phyloP scores from a whole-genome alignment of 2,888 invertebrate genomes.

The Micropterix aruncella region DNA sequence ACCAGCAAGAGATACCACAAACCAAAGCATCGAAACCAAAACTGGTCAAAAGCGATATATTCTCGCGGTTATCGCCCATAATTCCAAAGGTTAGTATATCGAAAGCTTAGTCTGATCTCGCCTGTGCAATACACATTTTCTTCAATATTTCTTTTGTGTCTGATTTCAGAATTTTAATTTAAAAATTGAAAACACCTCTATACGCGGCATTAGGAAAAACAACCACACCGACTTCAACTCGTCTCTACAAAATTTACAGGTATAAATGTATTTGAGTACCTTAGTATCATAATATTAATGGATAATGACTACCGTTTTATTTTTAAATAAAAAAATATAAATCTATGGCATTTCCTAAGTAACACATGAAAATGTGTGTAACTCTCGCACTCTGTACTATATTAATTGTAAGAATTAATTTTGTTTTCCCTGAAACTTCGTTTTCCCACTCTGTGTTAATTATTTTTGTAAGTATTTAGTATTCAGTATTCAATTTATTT shows the following conservation, averaged over 20 bases:
- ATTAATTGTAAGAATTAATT: too few species aligned
- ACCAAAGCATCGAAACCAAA: conserved; percentile 5
- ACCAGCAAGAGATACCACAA: conserved; percentile 18
- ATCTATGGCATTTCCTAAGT: too few species aligned
- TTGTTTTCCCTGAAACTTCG: too few species aligned
- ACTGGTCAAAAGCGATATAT: conserved; percentile 25
- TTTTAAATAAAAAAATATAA: too few species aligned
- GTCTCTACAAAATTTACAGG: conserved; percentile 48
- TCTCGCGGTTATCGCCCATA: conserved; percentile 55
- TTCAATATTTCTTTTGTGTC: conserved; percentile 9
- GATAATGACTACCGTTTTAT: too few species aligned
- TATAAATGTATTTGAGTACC: conserved; percentile 19
- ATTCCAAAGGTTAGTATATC: conserved; percentile 54
- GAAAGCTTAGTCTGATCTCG: neutral
- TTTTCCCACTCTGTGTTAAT: too few species aligned
- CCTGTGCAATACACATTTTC: conserved; percentile 3
- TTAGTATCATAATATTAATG: too few species aligned
- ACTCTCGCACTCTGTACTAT: too few species aligned
- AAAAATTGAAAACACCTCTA: conserved; percentile 55
- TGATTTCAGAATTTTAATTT: conserved; percentile 54
- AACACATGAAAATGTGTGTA: too few species aligned
- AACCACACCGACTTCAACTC: conserved; percentile 58
- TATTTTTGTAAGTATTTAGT: too few species aligned
- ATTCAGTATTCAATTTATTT: too few species aligned
- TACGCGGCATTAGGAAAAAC: conserved; percentile 54